Base-by-base conservation (phyloP, 1,140 invertebrate species). In the Catajapyx aquilonaris region DNA sequence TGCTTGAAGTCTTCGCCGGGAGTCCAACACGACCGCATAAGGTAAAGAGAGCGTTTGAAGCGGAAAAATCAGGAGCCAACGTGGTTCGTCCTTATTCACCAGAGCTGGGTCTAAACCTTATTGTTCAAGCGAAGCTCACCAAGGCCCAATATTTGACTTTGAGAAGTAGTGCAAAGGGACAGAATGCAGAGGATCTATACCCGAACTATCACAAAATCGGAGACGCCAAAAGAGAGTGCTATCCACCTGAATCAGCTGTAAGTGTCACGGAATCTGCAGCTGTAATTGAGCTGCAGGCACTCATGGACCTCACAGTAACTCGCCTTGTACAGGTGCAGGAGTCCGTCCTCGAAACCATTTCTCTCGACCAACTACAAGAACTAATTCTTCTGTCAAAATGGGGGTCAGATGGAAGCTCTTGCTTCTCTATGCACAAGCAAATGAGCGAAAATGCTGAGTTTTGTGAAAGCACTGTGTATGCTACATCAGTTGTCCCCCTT, bases 331-430 rank as follows among this genome's bases (percentile, higher is more conserved):
- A 25, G 22, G 16, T 40, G 2, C 41, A 45, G 44, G 23, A 13
- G 20, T 41, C 45, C 15, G 45, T 47, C 17, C 44, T 50, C 34
- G 30, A 41, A 18, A 42, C 19, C 33, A 18, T 50, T 4, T 25
- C 35, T 41, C 19, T 18, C 19, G 18, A 46, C n/a, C 37, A 39
- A 21, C 16, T 39, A 20, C 5, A 20, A 32, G 43, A 43, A 28
- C 34, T 49, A 31, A 30, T n/a, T 30, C 34, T 51, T 3, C 46
- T 52, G 39, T 45, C 39, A 16, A 56, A 55, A 38, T 55, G 48
- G 47, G 49, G 50, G 1, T 53, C 45, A 19, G 49, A 56, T 45
- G 53, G 46, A 4, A 45, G 38, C 35, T 48, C 46, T 0, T 42
- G 44, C 10, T 47, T 50, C 30, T 42, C 35, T 11, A 17, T 7